Percentiles rank a stretch among this genome's conserved stretches.
Conservation (phyloP, 2,797 vertebrate species). For the Lepilemur septentrionalis region DNA sequence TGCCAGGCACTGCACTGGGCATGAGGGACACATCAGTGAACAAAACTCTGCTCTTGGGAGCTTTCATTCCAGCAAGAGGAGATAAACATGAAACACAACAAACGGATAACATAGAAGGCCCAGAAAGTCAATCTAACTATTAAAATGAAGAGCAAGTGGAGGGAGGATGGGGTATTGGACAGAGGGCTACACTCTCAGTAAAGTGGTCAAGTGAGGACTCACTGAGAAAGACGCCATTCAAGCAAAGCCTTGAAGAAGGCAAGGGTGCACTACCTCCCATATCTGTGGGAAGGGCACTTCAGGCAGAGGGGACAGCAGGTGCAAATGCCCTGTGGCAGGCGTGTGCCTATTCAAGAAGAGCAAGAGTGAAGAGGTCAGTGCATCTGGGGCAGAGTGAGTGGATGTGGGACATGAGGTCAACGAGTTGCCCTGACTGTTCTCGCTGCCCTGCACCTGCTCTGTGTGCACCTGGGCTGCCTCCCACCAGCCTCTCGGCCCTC, state of each 20-base stretch:
- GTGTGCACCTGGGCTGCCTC: neutral
- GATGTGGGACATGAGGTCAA: neutral
- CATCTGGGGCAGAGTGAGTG: neutral
- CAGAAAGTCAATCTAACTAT: neutral
- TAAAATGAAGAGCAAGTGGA: neutral
- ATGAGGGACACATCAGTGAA: fast-evolving
- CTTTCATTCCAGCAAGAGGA: neutral
- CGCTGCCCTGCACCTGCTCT: neutral
- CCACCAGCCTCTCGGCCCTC: fast-evolving
- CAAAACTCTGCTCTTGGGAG: neutral
- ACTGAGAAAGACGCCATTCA: neutral
- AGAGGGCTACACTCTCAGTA: neutral
- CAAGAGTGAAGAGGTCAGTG: neutral
- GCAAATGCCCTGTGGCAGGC: neutral
- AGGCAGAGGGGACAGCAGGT: neutral
- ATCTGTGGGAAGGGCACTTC: neutral
- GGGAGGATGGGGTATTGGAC: no score
- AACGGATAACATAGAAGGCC: neutral
- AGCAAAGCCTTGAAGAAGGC: neutral
- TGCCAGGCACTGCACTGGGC: neutral
- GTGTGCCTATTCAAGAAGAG: neutral
- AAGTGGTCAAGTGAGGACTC: neutral
- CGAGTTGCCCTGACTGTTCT: neutral
- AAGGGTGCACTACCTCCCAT: neutral
- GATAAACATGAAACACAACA: neutral